Base-by-base conservation (phyloP, 2,113 vertebrate species). In the Clarias batrachus region DNA sequence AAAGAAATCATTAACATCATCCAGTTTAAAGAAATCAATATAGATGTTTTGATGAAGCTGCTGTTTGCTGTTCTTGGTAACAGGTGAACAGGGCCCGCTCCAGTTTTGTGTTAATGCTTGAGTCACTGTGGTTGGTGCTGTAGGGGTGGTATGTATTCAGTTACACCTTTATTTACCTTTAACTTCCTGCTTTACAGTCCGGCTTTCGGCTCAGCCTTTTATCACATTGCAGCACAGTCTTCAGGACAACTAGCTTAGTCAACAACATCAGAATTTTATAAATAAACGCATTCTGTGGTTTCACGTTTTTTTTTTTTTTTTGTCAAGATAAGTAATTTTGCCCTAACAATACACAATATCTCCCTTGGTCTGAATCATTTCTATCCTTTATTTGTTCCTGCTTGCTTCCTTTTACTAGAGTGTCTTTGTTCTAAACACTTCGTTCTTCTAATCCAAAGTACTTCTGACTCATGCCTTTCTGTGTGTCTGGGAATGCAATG, bases 121-220 rank as follows among this genome's bases (percentile, higher is more conserved):
- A 76, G 68, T 82, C 63, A 82, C 52, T 60, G 52, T 86, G 68
- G 48, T n/a, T 82, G 41, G 80, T 56, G 80, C 68, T 76, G 25
- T 63, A 48, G n/a, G 41, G 80, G 30, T 33, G 41, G 65, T 30
- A 27, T 48, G 19, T 54, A 23, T 73, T 82, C 16, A 3, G 85
- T 65, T 82, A 82, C 85, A 65, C 85, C 85, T 87, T 65, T 87
- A 30, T 87, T 87, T 87, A 76, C 70, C 56, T 71, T 74, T 6
- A 71, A 60, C 63, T 30, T 83, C 63, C 65, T 56, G 82, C 52
- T 83, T 71, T 59, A 71, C 27, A 54, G 23, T 80, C 25, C 65
- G 62, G 13, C 19, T 85, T 84, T 68, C 48, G 56, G 73, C 41
- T 85, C 56, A 77, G 54, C 68, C 62, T 57, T 65, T 70, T 21